Percentiles rank a stretch among this genome's conserved stretches.
Evolutionary conservation across 1,140 invertebrate species (phyloP).

Genomic region (Microplitis mediator): DNA sequence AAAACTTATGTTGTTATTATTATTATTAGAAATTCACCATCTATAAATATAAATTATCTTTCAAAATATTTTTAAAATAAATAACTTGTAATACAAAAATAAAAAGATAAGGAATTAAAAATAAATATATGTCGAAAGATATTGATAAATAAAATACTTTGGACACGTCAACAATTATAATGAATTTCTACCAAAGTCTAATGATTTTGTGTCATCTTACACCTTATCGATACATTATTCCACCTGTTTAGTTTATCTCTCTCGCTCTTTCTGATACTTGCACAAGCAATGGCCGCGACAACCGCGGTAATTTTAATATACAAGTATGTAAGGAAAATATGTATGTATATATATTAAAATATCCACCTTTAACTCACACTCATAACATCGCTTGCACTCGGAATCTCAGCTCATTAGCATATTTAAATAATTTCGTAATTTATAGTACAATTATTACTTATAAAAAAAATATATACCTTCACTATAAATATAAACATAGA

Average conservation of each 20-base stretch:
- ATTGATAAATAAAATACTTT: not conserved
- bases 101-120: not conserved
- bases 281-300: conserved; percentile 10
- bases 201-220: no score
- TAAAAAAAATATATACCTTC: not conserved
- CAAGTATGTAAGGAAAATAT: conserved; percentile 15
- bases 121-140: not conserved
- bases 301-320: conserved; percentile 12
- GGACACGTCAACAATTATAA: not conserved
- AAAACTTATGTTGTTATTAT: no score
- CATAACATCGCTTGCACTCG: not conserved
- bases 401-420: not conserved
- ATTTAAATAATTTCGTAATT: no score
- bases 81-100: not conserved
- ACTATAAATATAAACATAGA: not conserved
- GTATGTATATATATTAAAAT: conserved; percentile 12
- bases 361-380: not conserved
- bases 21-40: no score
- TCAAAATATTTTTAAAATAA: not conserved
- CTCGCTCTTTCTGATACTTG: conserved; percentile 1
- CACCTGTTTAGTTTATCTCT: not conserved
- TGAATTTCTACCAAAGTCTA: no score
- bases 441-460: not conserved
- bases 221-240: not conserved
- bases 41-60: not conserved